Evolutionary conservation across 2,888 invertebrate species (phyloP).

Genomic region (Blera fallax): DNA sequence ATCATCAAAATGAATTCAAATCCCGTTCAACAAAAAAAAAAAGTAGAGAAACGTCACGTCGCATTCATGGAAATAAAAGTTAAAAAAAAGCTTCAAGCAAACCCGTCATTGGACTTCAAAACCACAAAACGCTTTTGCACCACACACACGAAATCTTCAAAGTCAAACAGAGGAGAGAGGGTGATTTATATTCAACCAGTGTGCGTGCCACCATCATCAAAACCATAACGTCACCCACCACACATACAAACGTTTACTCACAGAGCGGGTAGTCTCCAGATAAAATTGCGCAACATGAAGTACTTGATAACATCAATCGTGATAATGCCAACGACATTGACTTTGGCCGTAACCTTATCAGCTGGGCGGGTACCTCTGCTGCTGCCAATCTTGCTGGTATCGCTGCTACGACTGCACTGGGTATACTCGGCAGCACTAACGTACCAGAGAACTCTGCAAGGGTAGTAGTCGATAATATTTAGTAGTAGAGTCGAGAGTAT

Average conservation of each 20-base stretch:
- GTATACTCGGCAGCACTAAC: not conserved
- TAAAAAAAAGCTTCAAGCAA: constrained; percentile 22
- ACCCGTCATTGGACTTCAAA: not conserved
- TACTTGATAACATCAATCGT: constrained; percentile 52
- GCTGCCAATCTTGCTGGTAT: not conserved
- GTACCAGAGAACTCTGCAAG: constrained; percentile 2
- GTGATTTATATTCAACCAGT: too few relatives aligned
- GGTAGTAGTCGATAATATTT: not conserved
- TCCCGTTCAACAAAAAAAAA: not conserved
- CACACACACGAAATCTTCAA: not conserved
- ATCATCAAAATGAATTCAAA: not conserved
- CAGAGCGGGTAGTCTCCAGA: constrained; percentile 77
- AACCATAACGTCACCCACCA: constrained; percentile 1
- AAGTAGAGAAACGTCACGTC: constrained; percentile 6
- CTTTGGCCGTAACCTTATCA: constrained; percentile 60
- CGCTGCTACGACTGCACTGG: not conserved
- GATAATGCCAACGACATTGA: constrained; percentile 32
- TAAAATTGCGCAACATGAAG: constrained; percentile 77
- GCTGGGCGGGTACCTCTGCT: not conserved
- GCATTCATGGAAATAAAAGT: not conserved
- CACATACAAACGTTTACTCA: constrained; percentile 77
- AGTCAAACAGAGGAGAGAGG: constrained; percentile 3
- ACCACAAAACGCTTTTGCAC: not conserved
- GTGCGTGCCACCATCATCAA: not conserved
- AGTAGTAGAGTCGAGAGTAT: not conserved